These are phyloP conservation scores for Lycorma delicatula DNA, from an alignment of 1,140 invertebrate genomes.

Conservation along the genomic window DNA sequence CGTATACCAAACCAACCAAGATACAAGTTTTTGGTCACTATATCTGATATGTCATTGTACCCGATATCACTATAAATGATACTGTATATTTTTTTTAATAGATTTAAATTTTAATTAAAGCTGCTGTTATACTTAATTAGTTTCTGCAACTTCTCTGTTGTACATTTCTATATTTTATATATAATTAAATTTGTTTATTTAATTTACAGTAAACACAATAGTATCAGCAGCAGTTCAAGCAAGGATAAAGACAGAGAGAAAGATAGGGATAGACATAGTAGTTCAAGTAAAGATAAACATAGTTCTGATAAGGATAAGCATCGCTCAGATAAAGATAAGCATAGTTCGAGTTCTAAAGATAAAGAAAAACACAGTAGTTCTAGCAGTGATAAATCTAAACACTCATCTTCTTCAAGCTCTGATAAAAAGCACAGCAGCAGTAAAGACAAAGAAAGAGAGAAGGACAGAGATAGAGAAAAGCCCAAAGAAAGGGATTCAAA, in stretches of 20 bases:
- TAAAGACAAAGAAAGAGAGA: constrained; percentile 26
- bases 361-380: constrained; percentile 45
- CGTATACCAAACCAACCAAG: too few species aligned
- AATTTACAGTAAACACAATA: constrained; percentile 32
- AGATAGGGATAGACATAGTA: constrained; percentile 30
- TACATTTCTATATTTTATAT: too few species aligned
- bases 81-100: too few species aligned
- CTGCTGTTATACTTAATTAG: too few species aligned
- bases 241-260: constrained; percentile 39
- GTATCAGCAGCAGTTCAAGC: constrained; percentile 35
- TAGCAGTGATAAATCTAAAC: constrained; percentile 35
- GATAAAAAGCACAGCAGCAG: constrained; percentile 18
- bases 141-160: too few species aligned
- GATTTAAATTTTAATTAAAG: too few species aligned
- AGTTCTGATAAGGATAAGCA: constrained; percentile 41
- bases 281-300: constrained; percentile 33
- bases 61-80: too few species aligned
- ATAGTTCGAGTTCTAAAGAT: constrained; percentile 34
- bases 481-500: constrained; percentile 22
- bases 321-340: constrained; percentile 39
- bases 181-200: too few species aligned
- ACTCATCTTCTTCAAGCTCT: constrained; percentile 20
- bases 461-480: constrained; percentile 23
- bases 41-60: too few species aligned
- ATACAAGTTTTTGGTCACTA: too few species aligned